phyloP scores from a whole-genome alignment of 2,797 vertebrate species.

The Remorina albescens region DNA sequence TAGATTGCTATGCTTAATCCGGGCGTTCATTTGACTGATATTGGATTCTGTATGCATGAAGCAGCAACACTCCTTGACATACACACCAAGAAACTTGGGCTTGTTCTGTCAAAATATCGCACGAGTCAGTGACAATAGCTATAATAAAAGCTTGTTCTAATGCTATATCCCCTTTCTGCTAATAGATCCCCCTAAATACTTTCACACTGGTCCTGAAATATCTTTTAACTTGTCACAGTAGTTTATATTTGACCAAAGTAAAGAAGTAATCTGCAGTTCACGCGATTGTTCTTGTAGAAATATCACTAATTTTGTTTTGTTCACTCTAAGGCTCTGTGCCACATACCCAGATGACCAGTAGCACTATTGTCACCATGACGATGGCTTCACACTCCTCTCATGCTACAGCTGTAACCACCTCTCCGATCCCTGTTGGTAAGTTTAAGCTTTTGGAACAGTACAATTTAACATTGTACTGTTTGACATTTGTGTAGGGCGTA shows the following conservation, averaged over 20 bases:
- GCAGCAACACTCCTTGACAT: no score
- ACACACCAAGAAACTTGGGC: no score
- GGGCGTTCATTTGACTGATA: no score
- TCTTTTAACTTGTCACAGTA: background rate
- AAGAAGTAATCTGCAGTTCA: background rate
- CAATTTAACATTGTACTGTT: background rate
- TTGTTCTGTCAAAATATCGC: no score
- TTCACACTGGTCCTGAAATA: no score
- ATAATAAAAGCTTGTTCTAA: no score
- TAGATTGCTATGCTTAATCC: no score
- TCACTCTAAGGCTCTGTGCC: conserved; percentile 88
- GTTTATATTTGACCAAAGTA: background rate
- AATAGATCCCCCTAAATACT: no score
- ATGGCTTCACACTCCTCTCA: conserved; percentile 98
- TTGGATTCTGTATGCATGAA: no score
- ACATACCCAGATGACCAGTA: conserved; percentile 94
- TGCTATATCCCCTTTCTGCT: no score
- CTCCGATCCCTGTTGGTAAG: conserved; percentile 98
- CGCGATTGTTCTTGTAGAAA: background rate
- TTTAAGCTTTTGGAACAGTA: conserved; percentile 15
- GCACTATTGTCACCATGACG: conserved; percentile 96
- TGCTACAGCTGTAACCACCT: conserved; percentile 95
- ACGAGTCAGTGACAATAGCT: no score
- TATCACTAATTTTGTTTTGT: background rate
- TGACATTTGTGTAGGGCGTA: background rate